These are phyloP conservation scores for Palythoa grandiflora DNA, from an alignment of 92 coral and sea anemone genomes.

Conservation along the genomic window DNA sequence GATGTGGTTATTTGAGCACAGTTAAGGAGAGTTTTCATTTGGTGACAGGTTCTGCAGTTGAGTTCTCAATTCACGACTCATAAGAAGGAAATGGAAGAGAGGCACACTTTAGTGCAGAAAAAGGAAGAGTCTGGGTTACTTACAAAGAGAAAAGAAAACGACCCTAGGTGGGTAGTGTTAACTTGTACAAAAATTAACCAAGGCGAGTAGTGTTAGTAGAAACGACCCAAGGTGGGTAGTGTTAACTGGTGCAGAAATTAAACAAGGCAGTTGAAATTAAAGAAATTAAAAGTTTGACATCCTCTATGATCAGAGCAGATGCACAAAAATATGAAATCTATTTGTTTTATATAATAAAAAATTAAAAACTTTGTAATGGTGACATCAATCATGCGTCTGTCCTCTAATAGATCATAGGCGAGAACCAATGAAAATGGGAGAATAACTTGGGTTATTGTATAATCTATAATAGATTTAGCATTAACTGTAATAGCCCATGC, in stretches of 20 bases:
- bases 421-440: too few species aligned
- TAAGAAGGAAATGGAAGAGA: slow-evolving; percentile 97
- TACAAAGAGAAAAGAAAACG: slow-evolving; percentile 20
- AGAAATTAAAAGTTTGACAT: too few species aligned
- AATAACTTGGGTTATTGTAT: too few species aligned
- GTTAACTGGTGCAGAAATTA: too few species aligned
- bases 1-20: neutral
- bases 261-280: too few species aligned
- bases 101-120: slow-evolving; percentile 92
- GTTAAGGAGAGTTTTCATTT: neutral
- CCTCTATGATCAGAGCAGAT: too few species aligned
- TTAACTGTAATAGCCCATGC: too few species aligned
- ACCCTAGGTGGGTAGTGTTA: neutral
- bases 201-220: neutral
- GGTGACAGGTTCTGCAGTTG: slow-evolving; percentile 75
- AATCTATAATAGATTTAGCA: neutral
- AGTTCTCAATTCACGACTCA: slow-evolving; percentile 85
- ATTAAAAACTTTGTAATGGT: too few species aligned
- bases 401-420: too few species aligned
- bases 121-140: slow-evolving; percentile 64
- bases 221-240: neutral
- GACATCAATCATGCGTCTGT: too few species aligned
- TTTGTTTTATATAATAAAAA: too few species aligned
- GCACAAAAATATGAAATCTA: too few species aligned
- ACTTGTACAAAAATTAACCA: neutral